These are phyloP conservation scores for Alexandromys fortis DNA, from an alignment of 2,113 vertebrate genomes.

Conservation along the genomic window DNA sequence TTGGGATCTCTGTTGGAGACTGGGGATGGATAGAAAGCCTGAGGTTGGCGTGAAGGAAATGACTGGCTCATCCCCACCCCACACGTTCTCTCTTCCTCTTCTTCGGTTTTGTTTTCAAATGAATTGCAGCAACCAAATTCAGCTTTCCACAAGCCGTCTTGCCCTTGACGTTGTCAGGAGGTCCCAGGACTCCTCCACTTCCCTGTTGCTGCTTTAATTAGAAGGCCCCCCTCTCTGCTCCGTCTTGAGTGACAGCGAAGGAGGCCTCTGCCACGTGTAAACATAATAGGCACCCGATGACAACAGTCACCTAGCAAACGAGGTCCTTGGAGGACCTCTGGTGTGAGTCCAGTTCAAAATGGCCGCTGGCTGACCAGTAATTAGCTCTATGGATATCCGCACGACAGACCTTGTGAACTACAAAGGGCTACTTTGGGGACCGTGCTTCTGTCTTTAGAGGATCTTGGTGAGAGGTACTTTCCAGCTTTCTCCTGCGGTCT, in stretches of 20 bases:
- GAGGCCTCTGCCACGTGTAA: background rate
- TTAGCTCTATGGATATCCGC: constrained; percentile 64
- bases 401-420: constrained; percentile 64
- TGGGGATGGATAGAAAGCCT: background rate
- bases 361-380: constrained; percentile 73
- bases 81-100: background rate
- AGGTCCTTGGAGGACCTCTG: constrained; percentile 41
- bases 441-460: constrained; percentile 62
- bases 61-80: background rate
- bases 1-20: background rate
- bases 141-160: background rate
- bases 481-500: constrained; percentile 78
- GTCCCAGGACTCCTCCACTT: rapidly evolving
- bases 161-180: background rate
- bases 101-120: background rate
- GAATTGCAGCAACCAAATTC: background rate
- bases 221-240: background rate
- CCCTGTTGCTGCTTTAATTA: background rate
- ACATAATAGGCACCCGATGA: background rate
- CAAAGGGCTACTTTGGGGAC: constrained; percentile 72
- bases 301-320: constrained; percentile 43
- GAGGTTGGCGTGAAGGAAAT: too few species aligned
- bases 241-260: background rate
- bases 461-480: constrained; percentile 67
- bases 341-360: constrained; percentile 40